Evolutionary conservation across 2,888 invertebrate species (phyloP).

Genomic region (Platycheirus rosarum): DNA sequence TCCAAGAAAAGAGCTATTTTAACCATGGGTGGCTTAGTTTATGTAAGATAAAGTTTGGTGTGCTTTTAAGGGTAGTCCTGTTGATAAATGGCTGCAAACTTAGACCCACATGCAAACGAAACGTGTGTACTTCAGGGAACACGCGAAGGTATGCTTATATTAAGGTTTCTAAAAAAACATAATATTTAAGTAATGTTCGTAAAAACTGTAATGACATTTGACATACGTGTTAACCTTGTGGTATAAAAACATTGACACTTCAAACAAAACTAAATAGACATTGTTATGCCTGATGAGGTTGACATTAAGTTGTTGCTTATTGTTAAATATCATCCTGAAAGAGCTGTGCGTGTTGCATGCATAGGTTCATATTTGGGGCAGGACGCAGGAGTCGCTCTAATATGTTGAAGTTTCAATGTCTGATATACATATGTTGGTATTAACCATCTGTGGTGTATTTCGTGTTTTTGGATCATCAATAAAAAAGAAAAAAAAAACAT

Average conservation of each 20-base stretch:
- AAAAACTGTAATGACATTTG: no score
- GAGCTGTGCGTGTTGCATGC: constrained; percentile 22
- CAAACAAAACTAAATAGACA: background rate
- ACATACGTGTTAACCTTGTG: no score
- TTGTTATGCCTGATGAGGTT: background rate
- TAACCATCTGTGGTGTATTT: background rate
- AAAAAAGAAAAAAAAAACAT: no score
- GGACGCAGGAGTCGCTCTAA: background rate
- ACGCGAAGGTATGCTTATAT: no score
- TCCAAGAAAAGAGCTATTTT: background rate
- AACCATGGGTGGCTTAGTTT: background rate
- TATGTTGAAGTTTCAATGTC: constrained; percentile 25
- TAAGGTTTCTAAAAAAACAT: no score
- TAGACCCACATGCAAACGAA: background rate
- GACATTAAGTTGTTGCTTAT: no score
- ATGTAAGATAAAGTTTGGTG: background rate
- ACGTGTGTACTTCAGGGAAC: background rate
- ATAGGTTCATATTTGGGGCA: background rate
- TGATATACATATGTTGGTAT: constrained; percentile 30
- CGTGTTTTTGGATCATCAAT: background rate
- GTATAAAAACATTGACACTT: constrained; percentile 2
- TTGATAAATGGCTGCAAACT: background rate
- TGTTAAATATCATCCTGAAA: background rate
- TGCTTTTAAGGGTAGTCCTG: background rate
- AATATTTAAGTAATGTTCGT: no score